Base-by-base conservation (phyloP, 2,113 vertebrate genomes). In the Oriolus oriolus region DNA sequence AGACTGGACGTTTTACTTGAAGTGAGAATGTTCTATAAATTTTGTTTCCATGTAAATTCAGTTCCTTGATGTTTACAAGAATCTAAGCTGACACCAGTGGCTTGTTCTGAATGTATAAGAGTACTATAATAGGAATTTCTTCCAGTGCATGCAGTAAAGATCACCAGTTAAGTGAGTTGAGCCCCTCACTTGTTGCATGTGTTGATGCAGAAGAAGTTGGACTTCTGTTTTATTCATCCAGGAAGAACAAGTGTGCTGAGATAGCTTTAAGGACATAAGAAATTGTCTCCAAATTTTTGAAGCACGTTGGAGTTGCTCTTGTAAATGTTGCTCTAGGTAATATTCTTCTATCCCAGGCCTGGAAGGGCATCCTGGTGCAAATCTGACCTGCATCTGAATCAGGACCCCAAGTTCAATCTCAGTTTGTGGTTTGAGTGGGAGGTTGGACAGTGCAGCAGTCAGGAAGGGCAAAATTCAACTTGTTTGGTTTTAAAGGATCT, bases 231-330 rank as follows among this genome's bases (percentile, higher is more conserved):
- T 88, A 11, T 61, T 86, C 13, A 19, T 69, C 42, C 6, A 11
- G 33, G 27, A 89, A 49, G n/a, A 30, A 15, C 5, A 24, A 5
- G 26, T 42, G 13, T 71, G 10, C 30, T 77, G 54, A 54, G 57
- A 41, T 68, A 44, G 31, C 2, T 64, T 49, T 4, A 68, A 53
- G 20, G 16, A 27, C 9, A 4, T 3, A n/a, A 49, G 28, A 19
- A 74, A 18, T 11, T 14, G 11, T 74, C 6, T 77, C 9, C 7
- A 20, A 1, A 33, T 21, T 66, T 50, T 54, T 16, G 0, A 26
- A 52, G 21, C n/a, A 9, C 0, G 0, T 41, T 35, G 13, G 6
- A 31, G 12, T 60, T 75, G 41, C 53, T 65, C 5, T 66, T 69
- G 9, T 69, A n/a, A 65, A 24, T 56, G 27, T 53, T 79, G 9